Conservation (phyloP, 2,888 invertebrate genomes). For the Drosophila mulleri region DNA sequence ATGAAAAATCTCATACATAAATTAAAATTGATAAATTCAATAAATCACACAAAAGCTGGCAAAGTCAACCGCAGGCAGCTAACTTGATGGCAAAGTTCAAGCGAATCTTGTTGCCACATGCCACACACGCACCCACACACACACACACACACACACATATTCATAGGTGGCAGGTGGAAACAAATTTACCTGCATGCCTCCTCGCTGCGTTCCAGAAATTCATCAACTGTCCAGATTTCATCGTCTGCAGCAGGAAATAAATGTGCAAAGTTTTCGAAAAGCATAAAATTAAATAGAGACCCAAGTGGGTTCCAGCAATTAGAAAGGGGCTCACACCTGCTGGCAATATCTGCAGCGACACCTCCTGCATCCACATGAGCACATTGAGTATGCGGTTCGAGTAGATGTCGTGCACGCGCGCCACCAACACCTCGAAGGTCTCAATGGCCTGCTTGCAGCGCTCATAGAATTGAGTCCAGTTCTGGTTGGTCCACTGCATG, state of each 20-base stretch:
- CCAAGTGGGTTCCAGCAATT: slow-evolving; percentile 37
- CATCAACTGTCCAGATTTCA: slow-evolving; percentile 94
- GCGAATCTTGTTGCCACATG: slow-evolving; percentile 60
- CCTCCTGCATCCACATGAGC: slow-evolving; percentile 93
- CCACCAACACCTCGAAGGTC: slow-evolving; percentile 91
- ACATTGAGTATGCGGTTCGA: slow-evolving; percentile 95
- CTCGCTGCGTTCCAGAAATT: slow-evolving; percentile 93
- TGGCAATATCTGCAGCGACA: slow-evolving; percentile 92
- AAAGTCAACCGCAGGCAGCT: slow-evolving; percentile 35
- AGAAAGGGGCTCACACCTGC: slow-evolving; percentile 84
- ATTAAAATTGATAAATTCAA: slow-evolving; percentile 65
- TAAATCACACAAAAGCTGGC: slow-evolving; percentile 61
- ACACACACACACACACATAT: slow-evolving; percentile 28
- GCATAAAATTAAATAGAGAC: slow-evolving; percentile 47
- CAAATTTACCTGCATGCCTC: slow-evolving; percentile 88
- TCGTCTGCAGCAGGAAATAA: slow-evolving; percentile 86
- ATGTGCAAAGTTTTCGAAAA: slow-evolving; percentile 70
- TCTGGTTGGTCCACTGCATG: slow-evolving; percentile 91
- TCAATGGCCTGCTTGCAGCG: slow-evolving; percentile 91
- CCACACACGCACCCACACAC: slow-evolving; percentile 30
- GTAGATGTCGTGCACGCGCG: slow-evolving; percentile 95
- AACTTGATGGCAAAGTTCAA: slow-evolving; percentile 50
- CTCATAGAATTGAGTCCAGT: slow-evolving; percentile 92
- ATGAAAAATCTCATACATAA: slow-evolving; percentile 51
- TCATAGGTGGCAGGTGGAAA: slow-evolving; percentile 43